These are phyloP conservation scores for Xylota segnis DNA, from an alignment of 2,888 invertebrate species.

Conservation along the genomic window DNA sequence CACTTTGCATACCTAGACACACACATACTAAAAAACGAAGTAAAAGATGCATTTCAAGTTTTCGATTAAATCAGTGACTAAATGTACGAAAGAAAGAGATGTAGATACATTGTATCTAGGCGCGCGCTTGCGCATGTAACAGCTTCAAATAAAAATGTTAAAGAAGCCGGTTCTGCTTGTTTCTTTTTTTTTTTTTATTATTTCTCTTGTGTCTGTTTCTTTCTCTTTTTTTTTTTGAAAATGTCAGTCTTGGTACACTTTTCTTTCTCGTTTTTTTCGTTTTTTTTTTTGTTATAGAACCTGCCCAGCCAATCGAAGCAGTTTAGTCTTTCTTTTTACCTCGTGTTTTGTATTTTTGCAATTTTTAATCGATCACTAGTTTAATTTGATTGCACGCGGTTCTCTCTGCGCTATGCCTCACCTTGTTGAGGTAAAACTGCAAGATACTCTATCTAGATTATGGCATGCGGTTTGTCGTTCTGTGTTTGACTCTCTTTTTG, in stretches of 20 bases:
- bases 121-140: constrained; percentile 40
- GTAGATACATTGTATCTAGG: constrained; percentile 27
- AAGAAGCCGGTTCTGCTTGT: constrained; percentile 69
- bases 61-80: constrained; percentile 42
- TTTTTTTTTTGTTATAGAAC: constrained; percentile 1
- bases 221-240: constrained; percentile 19
- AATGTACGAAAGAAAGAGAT: constrained; percentile 21
- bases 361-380: constrained; percentile 43
- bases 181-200: constrained; percentile 20
- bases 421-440: constrained; percentile 19
- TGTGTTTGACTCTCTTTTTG: not conserved
- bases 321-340: not conserved
- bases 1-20: not conserved
- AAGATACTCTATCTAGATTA: constrained; percentile 23
- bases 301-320: constrained; percentile 4
- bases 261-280: not conserved
- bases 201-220: not conserved
- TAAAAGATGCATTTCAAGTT: constrained; percentile 54
- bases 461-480: constrained; percentile 10
- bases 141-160: constrained; percentile 45
- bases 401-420: constrained; percentile 9
- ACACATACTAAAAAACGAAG: constrained; percentile 2
- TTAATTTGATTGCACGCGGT: constrained; percentile 39
- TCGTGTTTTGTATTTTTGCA: constrained; percentile 16
- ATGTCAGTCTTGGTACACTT: constrained; percentile 11